Percentiles rank a stretch among this genome's conserved stretches.
phyloP scores from a whole-genome alignment of 2,113 vertebrate species.

The Trochalopteron elliotii region DNA sequence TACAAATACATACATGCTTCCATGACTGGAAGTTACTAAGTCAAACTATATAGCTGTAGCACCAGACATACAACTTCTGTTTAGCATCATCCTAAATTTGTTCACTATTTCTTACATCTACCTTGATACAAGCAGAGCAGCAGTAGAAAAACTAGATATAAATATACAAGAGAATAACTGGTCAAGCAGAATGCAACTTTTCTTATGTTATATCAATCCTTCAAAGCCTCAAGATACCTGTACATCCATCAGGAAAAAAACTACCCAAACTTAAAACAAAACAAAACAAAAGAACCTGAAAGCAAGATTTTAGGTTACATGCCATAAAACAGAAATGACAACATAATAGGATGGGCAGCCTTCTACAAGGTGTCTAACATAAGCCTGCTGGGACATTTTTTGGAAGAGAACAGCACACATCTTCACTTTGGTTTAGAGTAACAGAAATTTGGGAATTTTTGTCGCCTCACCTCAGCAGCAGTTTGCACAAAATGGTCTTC shows the following conservation, averaged over 20 bases:
- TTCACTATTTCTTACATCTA: neutral
- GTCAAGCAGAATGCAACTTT: neutral
- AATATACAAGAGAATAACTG: neutral
- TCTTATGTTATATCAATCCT: neutral
- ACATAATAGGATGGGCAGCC: neutral
- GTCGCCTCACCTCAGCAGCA: neutral
- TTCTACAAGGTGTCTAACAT: neutral
- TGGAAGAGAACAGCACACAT: neutral
- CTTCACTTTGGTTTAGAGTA: neutral
- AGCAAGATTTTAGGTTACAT: neutral
- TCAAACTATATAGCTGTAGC: neutral
- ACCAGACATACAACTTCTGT: neutral
- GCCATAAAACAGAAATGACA: neutral
- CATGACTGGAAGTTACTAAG: neutral
- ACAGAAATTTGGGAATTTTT: neutral
- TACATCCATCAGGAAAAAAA: neutral
- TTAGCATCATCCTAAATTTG: neutral
- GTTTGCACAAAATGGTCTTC: neutral
- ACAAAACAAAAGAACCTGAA: neutral
- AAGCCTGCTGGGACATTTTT: neutral
- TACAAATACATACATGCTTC: neutral
- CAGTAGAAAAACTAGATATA: neutral
- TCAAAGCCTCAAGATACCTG: neutral
- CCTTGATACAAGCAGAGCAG: neutral
- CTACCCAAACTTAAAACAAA: neutral